Evolutionary conservation across 92 coral and sea anemone genomes (phyloP), one percentile per base, ranked within the genome.

Genomic region (Zoanthus gigantus): DNA sequence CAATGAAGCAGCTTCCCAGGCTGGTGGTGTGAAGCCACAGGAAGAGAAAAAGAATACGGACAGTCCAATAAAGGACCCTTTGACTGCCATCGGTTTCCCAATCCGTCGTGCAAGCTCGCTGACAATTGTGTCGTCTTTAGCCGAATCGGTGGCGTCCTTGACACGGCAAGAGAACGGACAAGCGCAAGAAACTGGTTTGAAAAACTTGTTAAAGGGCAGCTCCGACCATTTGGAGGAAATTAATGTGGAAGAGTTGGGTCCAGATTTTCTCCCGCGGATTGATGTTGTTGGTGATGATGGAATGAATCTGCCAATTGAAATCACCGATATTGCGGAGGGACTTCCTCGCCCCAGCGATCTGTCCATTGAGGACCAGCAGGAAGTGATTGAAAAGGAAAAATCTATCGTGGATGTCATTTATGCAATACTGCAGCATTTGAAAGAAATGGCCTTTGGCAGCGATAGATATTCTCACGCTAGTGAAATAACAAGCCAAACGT

Each of bases 401-500:
- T 81, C 85, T 12, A 28, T 63, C 29, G 23, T 71, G 45, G 76
- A 81, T 29, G 67, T 57, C 9, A 29, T 81, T 18, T 81, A 65
- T 81, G 58, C 45, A 18, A 81, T 81, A 45, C 47, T 81, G 60
- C 58, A 48, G 58, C 85, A 81, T 66, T 47, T 81, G 60, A 81
- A 67, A 65, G 85, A 71, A 7, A 50, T 81, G 52, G 60, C 58
- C 13, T 81, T 81, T 11, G 85, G 76, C 61, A 28, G 29, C 85
- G 46, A 81, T 10, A 65, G 74, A 67, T 68, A 5, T 53, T 30
- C 74, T 28, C 85, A 81, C 45, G 85, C 46, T 6, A 67, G 34
- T 15, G 85, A 47, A 42, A 81, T 81, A 13, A 66, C 85, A 11
- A 81, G 85, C 75, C 75, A 81, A 17, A 81, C 85, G 0, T 81